Percentiles rank a stretch among this genome's conserved stretches.
These are phyloP conservation scores for Artemisiospiza belli DNA, from an alignment of 2,113 vertebrate species.

Conservation along the genomic window DNA sequence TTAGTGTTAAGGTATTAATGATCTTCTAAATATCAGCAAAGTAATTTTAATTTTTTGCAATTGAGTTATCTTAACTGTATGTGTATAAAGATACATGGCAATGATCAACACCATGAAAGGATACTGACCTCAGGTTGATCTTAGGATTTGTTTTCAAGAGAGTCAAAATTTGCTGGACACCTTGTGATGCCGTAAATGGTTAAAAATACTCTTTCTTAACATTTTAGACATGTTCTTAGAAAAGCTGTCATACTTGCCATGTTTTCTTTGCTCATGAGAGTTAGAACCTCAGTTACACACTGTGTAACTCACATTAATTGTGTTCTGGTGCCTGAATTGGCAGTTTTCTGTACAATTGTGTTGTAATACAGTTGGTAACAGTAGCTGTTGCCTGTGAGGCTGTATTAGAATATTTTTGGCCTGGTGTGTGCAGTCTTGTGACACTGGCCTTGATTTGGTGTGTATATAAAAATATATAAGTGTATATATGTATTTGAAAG, in stretches of 20 bases:
- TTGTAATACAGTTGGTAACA: not conserved
- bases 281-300: not conserved
- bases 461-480: slow-evolving; percentile 11
- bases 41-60: not conserved
- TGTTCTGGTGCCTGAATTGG: not conserved
- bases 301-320: not conserved
- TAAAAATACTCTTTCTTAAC: not conserved
- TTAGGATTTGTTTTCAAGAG: not conserved
- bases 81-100: not conserved
- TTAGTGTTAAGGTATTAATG: not conserved
- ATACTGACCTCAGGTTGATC: not conserved
- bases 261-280: not conserved
- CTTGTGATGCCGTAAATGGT: not conserved
- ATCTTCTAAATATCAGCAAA: not conserved
- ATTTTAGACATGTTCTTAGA: fast-evolving
- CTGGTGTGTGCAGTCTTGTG: slow-evolving; percentile 52
- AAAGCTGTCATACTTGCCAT: not conserved
- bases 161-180: not conserved
- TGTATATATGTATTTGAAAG: not conserved
- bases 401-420: slow-evolving; percentile 46
- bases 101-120: not conserved
- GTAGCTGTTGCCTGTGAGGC: not conserved
- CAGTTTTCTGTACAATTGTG: not conserved
- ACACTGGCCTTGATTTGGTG: slow-evolving; percentile 50
- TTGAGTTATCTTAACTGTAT: not conserved